Percentiles rank a stretch among this genome's conserved stretches.
Conservation (phyloP, 92 coral and sea anemone species). For the Micromussa lordhowensis region DNA sequence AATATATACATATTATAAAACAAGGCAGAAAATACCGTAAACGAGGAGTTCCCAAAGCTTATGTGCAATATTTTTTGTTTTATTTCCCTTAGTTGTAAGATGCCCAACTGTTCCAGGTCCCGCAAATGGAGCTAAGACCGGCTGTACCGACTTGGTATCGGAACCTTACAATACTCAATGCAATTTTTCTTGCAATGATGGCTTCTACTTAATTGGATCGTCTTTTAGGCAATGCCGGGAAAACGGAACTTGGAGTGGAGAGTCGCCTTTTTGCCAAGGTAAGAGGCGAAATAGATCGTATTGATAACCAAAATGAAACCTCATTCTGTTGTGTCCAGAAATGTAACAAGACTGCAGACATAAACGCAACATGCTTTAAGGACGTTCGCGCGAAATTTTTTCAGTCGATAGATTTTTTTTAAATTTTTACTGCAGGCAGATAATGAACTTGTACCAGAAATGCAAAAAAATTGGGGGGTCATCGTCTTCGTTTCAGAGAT, state of each 20-base stretch:
- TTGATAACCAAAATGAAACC: too few species aligned
- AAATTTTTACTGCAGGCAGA: too few species aligned
- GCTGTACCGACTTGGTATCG: conserved; percentile 28
- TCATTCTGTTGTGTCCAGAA: not conserved
- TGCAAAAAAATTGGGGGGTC: too few species aligned
- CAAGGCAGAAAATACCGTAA: too few species aligned
- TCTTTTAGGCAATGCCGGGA: conserved; percentile 38
- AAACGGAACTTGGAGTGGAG: conserved; percentile 64
- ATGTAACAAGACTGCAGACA: not conserved
- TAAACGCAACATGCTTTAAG: not conserved
- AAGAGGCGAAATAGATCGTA: not conserved
- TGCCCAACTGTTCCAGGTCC: conserved; percentile 48
- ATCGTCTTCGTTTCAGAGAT: too few species aligned
- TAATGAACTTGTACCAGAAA: too few species aligned
- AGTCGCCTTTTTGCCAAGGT: conserved; percentile 42
- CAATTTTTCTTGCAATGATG: conserved; percentile 52
- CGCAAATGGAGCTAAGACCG: conserved; percentile 46
- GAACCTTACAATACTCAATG: conserved; percentile 43
- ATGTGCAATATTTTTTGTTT: not conserved
- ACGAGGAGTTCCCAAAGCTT: too few species aligned
- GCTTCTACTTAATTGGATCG: conserved; percentile 23
- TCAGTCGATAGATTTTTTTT: too few species aligned
- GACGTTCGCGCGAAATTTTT: too few species aligned
- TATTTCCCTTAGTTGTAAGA: not conserved
- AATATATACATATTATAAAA: too few species aligned